Percentiles rank a stretch among this genome's conserved stretches.
Evolutionary conservation across 1,140 invertebrate species (phyloP).

Genomic region (Trichonephila inaurata): DNA sequence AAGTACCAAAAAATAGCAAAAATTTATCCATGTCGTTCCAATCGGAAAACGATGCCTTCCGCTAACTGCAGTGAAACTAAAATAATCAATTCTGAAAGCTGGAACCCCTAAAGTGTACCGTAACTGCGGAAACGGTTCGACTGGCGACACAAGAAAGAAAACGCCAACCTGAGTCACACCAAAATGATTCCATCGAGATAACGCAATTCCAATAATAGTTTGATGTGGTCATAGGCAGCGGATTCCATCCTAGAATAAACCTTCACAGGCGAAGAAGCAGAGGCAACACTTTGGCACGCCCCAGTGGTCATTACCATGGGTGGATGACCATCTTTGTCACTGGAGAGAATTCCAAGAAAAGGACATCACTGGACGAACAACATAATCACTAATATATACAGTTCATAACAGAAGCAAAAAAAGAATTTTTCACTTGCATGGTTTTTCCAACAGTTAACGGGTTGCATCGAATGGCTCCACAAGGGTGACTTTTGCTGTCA

Average conservation of each 20-base stretch:
- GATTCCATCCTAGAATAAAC: conserved; percentile 60
- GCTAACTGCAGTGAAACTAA: background rate
- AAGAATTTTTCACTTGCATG: too few relatives aligned
- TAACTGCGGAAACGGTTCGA: background rate
- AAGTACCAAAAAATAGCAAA: background rate
- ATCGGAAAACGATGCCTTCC: background rate
- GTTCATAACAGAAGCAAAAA: background rate
- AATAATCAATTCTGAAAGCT: background rate
- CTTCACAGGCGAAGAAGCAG: conserved; percentile 59
- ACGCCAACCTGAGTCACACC: conserved; percentile 1
- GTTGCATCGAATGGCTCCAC: too few relatives aligned
- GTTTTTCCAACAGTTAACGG: too few relatives aligned
- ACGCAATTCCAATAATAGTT: conserved; percentile 60
- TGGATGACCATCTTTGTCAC: background rate
- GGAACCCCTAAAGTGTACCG: background rate
- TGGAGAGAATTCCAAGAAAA: background rate
- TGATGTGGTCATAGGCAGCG: conserved; percentile 22
- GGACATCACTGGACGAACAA: background rate
- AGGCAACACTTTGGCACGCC: conserved; percentile 18
- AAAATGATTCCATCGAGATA: conserved; percentile 33
- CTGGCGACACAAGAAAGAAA: conserved; percentile 21
- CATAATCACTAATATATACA: background rate
- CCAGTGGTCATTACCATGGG: conserved; percentile 48
- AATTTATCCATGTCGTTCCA: background rate
- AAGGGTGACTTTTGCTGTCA: too few relatives aligned